A percentile compares a stretch with the other conserved stretches of the same genome.
These are phyloP conservation scores for Oxygymnocypris stewartii DNA, from an alignment of 2,113 vertebrate species.

Conservation along the genomic window DNA sequence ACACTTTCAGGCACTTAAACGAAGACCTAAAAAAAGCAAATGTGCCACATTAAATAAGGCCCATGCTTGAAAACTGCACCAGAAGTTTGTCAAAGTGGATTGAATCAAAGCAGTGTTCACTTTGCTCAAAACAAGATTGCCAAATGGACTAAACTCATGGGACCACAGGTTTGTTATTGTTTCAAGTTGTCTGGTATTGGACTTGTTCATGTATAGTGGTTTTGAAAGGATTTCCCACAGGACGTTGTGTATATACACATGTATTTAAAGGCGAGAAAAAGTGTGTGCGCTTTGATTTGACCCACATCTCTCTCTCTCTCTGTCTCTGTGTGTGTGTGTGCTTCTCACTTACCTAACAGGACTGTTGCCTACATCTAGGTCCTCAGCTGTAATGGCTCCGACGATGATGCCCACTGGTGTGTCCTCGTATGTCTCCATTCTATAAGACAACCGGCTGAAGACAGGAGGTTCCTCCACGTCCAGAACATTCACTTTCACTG, in stretches of 20 bases:
- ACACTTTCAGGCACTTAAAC: not conserved
- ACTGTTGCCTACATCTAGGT: slow-evolving; percentile 87
- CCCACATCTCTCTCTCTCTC: too few species aligned
- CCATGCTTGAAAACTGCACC: slow-evolving; percentile 13
- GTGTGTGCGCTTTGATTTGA: not conserved
- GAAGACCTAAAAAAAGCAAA: slow-evolving; percentile 8
- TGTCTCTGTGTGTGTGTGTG: slow-evolving; percentile 51
- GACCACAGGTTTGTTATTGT: slow-evolving; percentile 16
- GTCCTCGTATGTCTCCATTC: slow-evolving; percentile 89
- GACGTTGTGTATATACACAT: not conserved
- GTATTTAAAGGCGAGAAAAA: not conserved
- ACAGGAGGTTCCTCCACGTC: slow-evolving; percentile 89
- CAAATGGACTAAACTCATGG: not conserved
- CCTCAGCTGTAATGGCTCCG: slow-evolving; percentile 88
- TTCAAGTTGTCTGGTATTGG: slow-evolving; percentile 7
- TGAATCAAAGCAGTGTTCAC: slow-evolving; percentile 13
- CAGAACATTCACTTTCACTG: slow-evolving; percentile 87
- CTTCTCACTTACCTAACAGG: slow-evolving; percentile 78
- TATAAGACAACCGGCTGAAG: slow-evolving; percentile 83
- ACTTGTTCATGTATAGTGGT: not conserved
- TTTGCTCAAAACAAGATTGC: slow-evolving; percentile 8
- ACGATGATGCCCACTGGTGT: slow-evolving; percentile 84
- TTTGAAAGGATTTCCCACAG: slow-evolving; percentile 1
- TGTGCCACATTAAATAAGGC: slow-evolving; percentile 20
- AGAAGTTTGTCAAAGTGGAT: slow-evolving; percentile 39